Evolutionary conservation across 30 jellyfish, hydroid and myxozoan species (phyloP).

Genomic region (Chrysaora quinquecirrha): DNA sequence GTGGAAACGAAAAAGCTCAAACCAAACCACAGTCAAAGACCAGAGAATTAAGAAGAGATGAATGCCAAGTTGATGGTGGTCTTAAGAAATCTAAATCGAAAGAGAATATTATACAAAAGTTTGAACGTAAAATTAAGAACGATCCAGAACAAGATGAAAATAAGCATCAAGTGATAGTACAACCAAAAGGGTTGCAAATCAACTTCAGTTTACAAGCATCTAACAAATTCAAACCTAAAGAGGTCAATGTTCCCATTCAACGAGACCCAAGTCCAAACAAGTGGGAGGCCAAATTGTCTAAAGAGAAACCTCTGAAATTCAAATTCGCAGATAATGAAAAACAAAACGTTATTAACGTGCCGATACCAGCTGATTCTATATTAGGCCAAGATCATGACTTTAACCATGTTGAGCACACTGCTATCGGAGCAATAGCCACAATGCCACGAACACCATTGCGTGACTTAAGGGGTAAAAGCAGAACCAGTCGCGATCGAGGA

Average conservation of each 20-base stretch:
- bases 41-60: no score
- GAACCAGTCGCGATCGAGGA: slow-evolving; percentile 75
- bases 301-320: slow-evolving; percentile 59
- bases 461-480: slow-evolving; percentile 81
- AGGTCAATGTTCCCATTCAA: slow-evolving; percentile 8
- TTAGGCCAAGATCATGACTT: slow-evolving; percentile 24
- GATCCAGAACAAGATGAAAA: slow-evolving; percentile 6
- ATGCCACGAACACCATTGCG: slow-evolving; percentile 66
- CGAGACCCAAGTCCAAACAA: slow-evolving; percentile 1
- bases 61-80: slow-evolving; percentile 20
- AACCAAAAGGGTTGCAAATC: slow-evolving; percentile 65
- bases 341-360: slow-evolving; percentile 23
- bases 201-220: slow-evolving; percentile 61
- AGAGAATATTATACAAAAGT: slow-evolving; percentile 43
- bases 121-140: slow-evolving; percentile 15
- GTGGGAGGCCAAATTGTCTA: slow-evolving; percentile 10
- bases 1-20: neutral
- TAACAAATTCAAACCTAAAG: slow-evolving; percentile 53
- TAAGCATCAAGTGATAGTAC: slow-evolving; percentile 39
- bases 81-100: slow-evolving; percentile 15
- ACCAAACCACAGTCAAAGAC: no score
- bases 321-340: slow-evolving; percentile 10
- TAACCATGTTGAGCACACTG: slow-evolving; percentile 65
- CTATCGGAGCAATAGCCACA: slow-evolving; percentile 67
- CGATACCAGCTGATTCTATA: slow-evolving; percentile 27